phyloP scores from a whole-genome alignment of 2,797 vertebrate species.

The Gymnoscopelus braueri region DNA sequence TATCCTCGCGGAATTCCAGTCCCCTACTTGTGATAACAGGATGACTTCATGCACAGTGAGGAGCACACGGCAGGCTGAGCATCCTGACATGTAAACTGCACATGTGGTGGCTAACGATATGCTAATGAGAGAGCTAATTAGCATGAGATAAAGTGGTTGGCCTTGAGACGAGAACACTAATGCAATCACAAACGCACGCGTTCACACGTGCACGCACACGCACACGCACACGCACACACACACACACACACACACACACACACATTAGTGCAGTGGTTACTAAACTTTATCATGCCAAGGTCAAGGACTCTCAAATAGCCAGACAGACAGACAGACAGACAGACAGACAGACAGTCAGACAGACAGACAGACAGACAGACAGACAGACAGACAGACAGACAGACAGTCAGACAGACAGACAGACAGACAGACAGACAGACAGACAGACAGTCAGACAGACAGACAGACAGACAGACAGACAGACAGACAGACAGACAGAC shows the following conservation, averaged over 20 bases:
- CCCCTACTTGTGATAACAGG: too few relatives aligned
- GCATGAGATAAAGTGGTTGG: background rate
- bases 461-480: too few relatives aligned
- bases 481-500: too few relatives aligned
- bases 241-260: background rate
- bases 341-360: background rate
- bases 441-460: background rate
- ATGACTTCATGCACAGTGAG: too few relatives aligned
- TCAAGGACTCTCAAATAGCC: too few relatives aligned
- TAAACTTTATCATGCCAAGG: too few relatives aligned
- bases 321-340: background rate
- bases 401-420: background rate
- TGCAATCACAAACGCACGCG: background rate
- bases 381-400: too few relatives aligned
- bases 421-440: background rate
- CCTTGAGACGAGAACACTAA: background rate
- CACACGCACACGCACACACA: background rate
- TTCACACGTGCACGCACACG: background rate
- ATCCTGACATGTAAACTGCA: too few relatives aligned
- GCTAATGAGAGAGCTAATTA: background rate
- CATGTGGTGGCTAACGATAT: background rate
- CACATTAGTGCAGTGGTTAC: background rate
- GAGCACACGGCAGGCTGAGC: too few relatives aligned
- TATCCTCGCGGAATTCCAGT: too few relatives aligned
- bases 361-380: too few relatives aligned